phyloP scores from a whole-genome alignment of 2,113 vertebrate genomes.

The Alosa alosa region DNA sequence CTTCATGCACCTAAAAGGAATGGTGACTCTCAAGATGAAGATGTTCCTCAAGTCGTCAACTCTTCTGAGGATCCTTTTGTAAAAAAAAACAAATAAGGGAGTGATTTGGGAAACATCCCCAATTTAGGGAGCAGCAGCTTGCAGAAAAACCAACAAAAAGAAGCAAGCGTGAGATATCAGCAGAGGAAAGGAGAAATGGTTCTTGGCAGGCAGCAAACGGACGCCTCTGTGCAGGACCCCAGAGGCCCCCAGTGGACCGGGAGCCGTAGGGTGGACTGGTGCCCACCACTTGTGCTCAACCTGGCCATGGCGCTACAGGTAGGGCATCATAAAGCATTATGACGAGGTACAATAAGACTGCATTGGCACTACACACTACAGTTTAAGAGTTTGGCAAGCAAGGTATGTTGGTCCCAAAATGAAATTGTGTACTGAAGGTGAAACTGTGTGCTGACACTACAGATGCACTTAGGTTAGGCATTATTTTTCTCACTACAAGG shows the following conservation, averaged over 20 bases:
- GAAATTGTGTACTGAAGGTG: background rate
- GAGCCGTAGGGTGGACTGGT: slow-evolving; percentile 32
- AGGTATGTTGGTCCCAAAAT: background rate
- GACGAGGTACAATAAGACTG: background rate
- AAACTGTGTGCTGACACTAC: background rate
- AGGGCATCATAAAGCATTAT: slow-evolving; percentile 2
- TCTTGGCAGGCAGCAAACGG: background rate
- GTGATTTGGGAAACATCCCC: background rate
- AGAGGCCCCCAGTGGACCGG: background rate
- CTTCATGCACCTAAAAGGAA: background rate
- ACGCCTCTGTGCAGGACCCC: slow-evolving; percentile 15
- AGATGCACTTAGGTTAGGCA: background rate
- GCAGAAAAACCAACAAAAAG: background rate
- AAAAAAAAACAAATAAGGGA: background rate
- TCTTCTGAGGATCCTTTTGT: background rate
- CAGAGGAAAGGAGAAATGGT: background rate
- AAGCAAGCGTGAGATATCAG: background rate
- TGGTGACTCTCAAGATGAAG: background rate
- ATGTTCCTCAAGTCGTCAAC: background rate
- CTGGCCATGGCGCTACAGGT: slow-evolving; percentile 54
- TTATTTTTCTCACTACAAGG: background rate
- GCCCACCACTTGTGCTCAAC: slow-evolving; percentile 38
- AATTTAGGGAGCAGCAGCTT: background rate
- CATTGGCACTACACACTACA: background rate
- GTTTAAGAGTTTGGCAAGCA: background rate